Conservation (phyloP, 2,113 vertebrate genomes). For the Stegostoma tigrinum region DNA sequence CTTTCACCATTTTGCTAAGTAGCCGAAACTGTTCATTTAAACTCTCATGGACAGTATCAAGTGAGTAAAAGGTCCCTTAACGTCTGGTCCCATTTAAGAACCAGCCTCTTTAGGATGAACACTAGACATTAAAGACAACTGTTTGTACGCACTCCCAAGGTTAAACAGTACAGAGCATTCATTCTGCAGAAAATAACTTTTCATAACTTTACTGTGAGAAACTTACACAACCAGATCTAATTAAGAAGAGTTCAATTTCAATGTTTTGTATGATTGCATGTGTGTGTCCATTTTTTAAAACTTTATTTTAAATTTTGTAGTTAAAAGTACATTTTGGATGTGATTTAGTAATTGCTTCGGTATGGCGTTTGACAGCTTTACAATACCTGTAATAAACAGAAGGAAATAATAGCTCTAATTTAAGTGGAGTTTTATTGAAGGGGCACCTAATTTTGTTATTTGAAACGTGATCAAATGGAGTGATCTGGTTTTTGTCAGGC, state of each 20-base stretch:
- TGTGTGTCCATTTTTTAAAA: not conserved
- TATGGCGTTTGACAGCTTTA: not conserved
- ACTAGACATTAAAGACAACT: not conserved
- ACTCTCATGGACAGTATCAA: constrained; percentile 30
- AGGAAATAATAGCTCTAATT: constrained; percentile 24
- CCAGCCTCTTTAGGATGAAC: not conserved
- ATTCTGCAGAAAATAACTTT: not conserved
- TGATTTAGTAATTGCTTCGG: constrained; percentile 15
- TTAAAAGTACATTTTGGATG: constrained; percentile 15
- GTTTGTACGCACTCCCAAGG: not conserved
- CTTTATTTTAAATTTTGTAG: not conserved
- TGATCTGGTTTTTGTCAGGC: constrained; percentile 3
- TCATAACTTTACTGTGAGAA: not conserved
- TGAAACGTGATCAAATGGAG: not conserved
- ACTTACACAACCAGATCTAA: not conserved
- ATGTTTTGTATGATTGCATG: not conserved
- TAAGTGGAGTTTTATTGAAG: constrained; percentile 18
- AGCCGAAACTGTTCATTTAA: not conserved
- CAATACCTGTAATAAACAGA: not conserved
- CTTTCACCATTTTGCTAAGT: not conserved
- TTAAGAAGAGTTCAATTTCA: not conserved
- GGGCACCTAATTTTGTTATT: not conserved
- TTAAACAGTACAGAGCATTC: not conserved
- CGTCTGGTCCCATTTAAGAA: not conserved
- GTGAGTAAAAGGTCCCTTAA: not conserved